phyloP scores from a whole-genome alignment of 2,888 invertebrate species.

The Phaonia tiefii region DNA sequence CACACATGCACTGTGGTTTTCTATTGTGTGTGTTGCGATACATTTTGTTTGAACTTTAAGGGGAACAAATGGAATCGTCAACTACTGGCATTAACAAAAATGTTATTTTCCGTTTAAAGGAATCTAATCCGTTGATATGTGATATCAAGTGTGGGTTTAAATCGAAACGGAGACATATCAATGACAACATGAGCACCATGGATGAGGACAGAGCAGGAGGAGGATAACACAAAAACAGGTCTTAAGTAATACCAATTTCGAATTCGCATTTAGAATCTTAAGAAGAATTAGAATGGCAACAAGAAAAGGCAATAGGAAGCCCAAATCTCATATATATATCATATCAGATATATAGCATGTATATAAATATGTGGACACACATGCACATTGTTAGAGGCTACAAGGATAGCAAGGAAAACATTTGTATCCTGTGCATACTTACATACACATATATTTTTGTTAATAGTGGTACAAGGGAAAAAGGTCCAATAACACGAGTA shows the following conservation, averaged over 20 bases:
- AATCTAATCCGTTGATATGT: slow-evolving; percentile 48
- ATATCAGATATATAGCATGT: slow-evolving; percentile 30
- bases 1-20: slow-evolving; percentile 5
- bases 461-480: slow-evolving; percentile 16
- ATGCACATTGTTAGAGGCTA: not conserved
- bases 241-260: slow-evolving; percentile 50
- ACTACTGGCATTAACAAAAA: not conserved
- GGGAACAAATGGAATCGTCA: not conserved
- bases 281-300: slow-evolving; percentile 39
- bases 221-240: slow-evolving; percentile 9
- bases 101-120: slow-evolving; percentile 1
- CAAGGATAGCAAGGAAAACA: slow-evolving; percentile 11
- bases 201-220: slow-evolving; percentile 6
- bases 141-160: slow-evolving; percentile 42
- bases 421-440: slow-evolving; percentile 10
- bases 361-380: not conserved
- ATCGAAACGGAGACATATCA: slow-evolving; percentile 34
- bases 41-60: slow-evolving; percentile 14
- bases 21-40: too few species aligned
- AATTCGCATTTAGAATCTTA: slow-evolving; percentile 48
- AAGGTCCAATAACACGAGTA: slow-evolving; percentile 43
- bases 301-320: slow-evolving; percentile 29
- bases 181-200: not conserved
- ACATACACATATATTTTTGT: slow-evolving; percentile 1
- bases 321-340: slow-evolving; percentile 49